A percentile compares a stretch with the other conserved stretches of the same genome.
Conservation (phyloP, 2,888 invertebrate species). For the Lasiommata megera region DNA sequence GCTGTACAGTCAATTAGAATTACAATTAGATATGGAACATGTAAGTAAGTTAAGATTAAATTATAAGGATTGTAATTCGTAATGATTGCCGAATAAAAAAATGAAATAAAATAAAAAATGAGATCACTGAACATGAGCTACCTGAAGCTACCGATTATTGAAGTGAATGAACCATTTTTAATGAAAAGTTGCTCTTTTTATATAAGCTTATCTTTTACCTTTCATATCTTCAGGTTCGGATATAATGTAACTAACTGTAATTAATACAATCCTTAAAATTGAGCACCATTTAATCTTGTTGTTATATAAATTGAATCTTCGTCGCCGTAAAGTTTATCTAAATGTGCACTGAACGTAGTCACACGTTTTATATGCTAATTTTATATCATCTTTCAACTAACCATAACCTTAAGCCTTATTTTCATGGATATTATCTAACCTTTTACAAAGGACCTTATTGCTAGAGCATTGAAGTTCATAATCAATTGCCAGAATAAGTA, state of each 20-base stretch:
- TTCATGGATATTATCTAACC: neutral
- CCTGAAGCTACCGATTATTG: neutral
- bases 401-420: neutral
- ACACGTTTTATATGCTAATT: slow-evolving; percentile 5
- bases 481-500: too few species aligned
- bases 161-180: too few species aligned
- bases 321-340: neutral
- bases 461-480: too few species aligned
- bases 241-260: neutral
- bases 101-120: too few species aligned
- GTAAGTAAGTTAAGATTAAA: too few species aligned
- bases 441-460: too few species aligned
- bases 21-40: too few species aligned
- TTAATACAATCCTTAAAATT: slow-evolving; percentile 1
- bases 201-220: too few species aligned
- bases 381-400: slow-evolving; percentile 5
- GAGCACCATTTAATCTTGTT: slow-evolving; percentile 9
- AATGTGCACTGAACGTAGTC: neutral
- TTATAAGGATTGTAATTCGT: too few species aligned
- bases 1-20: too few species aligned
- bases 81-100: too few species aligned
- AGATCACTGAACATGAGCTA: neutral
- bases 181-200: too few species aligned
- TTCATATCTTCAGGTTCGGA: neutral
- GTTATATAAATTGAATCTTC: neutral